Evolutionary conservation across 2,888 invertebrate genomes (phyloP).

Genomic region (Griposia aprilina): DNA sequence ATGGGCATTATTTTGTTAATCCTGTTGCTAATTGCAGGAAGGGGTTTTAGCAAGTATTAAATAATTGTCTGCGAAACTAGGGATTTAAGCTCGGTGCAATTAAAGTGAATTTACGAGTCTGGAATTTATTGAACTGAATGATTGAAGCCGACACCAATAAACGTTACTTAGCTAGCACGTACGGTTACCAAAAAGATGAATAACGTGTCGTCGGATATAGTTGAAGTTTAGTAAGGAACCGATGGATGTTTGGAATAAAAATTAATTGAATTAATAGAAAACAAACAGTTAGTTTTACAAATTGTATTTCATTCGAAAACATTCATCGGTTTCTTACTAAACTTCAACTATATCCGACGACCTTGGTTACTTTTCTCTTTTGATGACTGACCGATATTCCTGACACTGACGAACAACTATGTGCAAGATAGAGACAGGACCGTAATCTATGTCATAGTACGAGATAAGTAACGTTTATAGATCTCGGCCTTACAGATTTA

Average conservation of each 20-base stretch:
- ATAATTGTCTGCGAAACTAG: conserved; percentile 16
- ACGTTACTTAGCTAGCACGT: neutral
- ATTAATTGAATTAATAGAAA: too few relatives aligned
- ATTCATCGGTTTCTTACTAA: too few relatives aligned
- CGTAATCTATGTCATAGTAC: neutral
- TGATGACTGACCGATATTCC: neutral
- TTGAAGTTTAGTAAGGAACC: too few relatives aligned
- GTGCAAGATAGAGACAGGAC: neutral
- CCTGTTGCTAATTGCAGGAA: conserved; percentile 39
- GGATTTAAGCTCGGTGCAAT: neutral
- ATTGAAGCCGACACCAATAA: neutral
- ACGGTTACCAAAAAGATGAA: too few relatives aligned
- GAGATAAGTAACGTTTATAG: neutral
- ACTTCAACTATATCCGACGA: too few relatives aligned
- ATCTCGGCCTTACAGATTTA: neutral
- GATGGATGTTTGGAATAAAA: too few relatives aligned
- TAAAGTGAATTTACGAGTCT: neutral
- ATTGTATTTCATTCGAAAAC: too few relatives aligned
- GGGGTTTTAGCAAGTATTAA: conserved; percentile 35
- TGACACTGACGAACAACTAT: too few relatives aligned
- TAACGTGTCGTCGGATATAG: too few relatives aligned
- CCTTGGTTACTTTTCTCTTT: too few relatives aligned
- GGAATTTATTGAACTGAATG: neutral
- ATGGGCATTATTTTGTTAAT: conserved; percentile 40
- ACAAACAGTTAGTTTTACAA: too few relatives aligned